Evolutionary conservation across 1,140 invertebrate genomes (phyloP).

Genomic region (Brachionus plicatilis): DNA sequence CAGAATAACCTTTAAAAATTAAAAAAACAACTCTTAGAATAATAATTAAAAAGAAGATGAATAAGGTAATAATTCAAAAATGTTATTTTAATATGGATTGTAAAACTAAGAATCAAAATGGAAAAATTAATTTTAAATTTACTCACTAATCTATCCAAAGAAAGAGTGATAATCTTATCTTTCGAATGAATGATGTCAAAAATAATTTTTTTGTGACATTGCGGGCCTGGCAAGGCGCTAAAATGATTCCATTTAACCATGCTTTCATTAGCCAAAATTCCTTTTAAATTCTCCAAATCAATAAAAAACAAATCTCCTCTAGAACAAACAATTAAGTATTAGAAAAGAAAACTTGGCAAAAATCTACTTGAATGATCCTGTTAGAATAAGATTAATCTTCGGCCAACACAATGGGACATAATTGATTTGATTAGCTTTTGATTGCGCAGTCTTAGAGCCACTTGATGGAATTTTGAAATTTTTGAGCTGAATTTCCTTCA

Average conservation of each 20-base stretch:
- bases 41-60: not conserved
- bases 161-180: not conserved
- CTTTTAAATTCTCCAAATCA: conserved; percentile 10
- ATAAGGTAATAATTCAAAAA: not conserved
- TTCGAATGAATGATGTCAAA: not conserved
- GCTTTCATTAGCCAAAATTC: not conserved
- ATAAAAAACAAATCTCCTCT: not conserved
- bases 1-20: no score
- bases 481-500: not conserved
- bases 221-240: not conserved
- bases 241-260: not conserved
- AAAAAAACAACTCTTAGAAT: no score
- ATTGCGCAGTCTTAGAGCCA: not conserved
- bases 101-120: not conserved
- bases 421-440: not conserved
- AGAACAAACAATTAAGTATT: not conserved
- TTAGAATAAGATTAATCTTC: not conserved
- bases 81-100: no score
- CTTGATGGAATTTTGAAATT: not conserved
- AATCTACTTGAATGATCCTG: conserved; percentile 21
- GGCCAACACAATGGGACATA: conserved; percentile 20
- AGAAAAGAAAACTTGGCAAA: not conserved
- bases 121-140: not conserved
- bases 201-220: conserved; percentile 14
- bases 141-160: conserved; percentile 11